Evolutionary conservation across 2,888 invertebrate species (phyloP).

Genomic region (Eupithecia exiguata): DNA sequence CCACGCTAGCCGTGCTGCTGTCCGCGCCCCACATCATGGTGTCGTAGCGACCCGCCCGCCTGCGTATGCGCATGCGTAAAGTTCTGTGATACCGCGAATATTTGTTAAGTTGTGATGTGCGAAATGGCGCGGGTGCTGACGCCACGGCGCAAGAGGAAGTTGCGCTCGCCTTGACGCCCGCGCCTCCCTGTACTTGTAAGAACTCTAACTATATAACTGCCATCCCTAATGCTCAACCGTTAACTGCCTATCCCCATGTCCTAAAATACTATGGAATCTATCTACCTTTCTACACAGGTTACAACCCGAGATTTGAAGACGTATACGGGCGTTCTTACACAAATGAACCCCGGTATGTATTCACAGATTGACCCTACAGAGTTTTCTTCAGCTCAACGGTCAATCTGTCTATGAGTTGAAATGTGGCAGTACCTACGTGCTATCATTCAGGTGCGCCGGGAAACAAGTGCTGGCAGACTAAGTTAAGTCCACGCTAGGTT

Average conservation of each 20-base stretch:
- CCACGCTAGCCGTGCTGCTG: conserved; percentile 98
- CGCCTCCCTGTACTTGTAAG: conserved; percentile 80
- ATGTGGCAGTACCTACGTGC: conserved; percentile 66
- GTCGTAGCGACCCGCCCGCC: conserved; percentile 88
- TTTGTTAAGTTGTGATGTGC: conserved; percentile 87
- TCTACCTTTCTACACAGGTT: conserved; percentile 59
- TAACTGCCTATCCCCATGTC: conserved; percentile 73
- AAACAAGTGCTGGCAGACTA: conserved; percentile 51
- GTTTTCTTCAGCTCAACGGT: conserved; percentile 52
- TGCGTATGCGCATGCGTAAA: conserved; percentile 80
- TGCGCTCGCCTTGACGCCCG: conserved; percentile 77
- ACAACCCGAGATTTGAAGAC: conserved; percentile 52
- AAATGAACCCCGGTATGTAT: conserved; percentile 46
- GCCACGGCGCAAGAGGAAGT: conserved; percentile 70
- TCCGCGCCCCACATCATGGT: conserved; percentile 98
- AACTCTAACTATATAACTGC: conserved; percentile 70
- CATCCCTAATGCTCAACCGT: conserved; percentile 73
- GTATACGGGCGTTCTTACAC: conserved; percentile 50
- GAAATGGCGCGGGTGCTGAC: conserved; percentile 75
- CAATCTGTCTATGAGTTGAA: conserved; percentile 51
- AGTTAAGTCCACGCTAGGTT: conserved; percentile 65
- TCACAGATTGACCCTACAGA: conserved; percentile 43
- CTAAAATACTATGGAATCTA: conserved; percentile 60
- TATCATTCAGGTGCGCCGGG: conserved; percentile 53
- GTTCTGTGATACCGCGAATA: conserved; percentile 88